Percentiles rank a stretch among this genome's conserved stretches.
Conservation (phyloP, 2,113 vertebrate species). For the Elachura formosa region DNA sequence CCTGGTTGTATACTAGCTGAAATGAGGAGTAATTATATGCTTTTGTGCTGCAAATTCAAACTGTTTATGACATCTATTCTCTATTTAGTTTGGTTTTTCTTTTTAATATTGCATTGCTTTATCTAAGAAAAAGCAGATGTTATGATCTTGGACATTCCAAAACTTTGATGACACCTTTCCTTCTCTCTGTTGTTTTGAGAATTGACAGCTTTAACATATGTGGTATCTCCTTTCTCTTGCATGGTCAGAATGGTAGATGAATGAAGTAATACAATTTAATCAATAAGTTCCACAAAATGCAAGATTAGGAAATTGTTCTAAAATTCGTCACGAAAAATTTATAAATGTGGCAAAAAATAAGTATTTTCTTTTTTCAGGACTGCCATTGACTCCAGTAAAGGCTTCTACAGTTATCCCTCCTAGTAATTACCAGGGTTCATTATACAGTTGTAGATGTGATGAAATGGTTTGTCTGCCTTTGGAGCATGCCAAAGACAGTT, state of each 20-base stretch:
- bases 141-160: background rate
- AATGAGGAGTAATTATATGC: background rate
- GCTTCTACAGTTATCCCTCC: background rate
- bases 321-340: background rate
- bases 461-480: background rate
- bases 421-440: background rate
- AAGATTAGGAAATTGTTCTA: background rate
- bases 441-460: background rate
- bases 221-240: background rate
- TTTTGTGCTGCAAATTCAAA: background rate
- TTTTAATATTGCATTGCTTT: background rate
- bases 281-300: background rate
- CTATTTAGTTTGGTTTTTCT: background rate
- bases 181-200: background rate
- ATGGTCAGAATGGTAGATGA: background rate
- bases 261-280: background rate
- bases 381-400: background rate
- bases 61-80: background rate
- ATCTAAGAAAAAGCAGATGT: background rate
- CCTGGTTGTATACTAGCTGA: background rate
- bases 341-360: background rate
- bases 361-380: background rate
- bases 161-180: background rate
- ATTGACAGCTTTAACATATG: background rate
- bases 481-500: background rate